Evolutionary conservation across 2,113 vertebrate genomes (phyloP), one percentile per base, ranked within the genome.

Genomic region (Sclerurus mexicanus): DNA sequence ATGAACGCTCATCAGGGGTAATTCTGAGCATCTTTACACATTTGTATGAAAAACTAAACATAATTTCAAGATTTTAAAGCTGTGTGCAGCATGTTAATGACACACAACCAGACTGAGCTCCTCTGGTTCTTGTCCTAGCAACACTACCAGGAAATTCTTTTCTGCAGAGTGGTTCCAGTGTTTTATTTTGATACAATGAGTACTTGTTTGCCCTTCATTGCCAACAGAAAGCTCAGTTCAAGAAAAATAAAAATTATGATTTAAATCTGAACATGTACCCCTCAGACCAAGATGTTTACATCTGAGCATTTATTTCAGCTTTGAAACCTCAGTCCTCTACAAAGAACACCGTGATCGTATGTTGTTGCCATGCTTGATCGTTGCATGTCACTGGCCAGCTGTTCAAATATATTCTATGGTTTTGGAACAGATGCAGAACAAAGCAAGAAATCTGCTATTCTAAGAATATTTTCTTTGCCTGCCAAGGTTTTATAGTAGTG

Each of bases 361-460:
- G 88, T 72, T 90, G 15, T n/a, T 95, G 79, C 72, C 55, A 27
- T 72, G 62, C 92, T 83, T 90, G 92, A 77, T 80, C 46, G 23
- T 84, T 81, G 56, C 35, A 56, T 53, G 68, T 59, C 92, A 72
- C 79, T 72, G 73, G 64, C 92, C 93, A 96, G 96, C 95, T 97
- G 93, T 95, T 95, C 79, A 96, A 94, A 97, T 90, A 90, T 49
- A 24, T 56, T 77, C 72, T 40, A 86, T 30, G 23, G 35, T 19
- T 95, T 93, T 93, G 90, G 90, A 96, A 84, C 85, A 95, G 80
- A 96, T 71, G 53, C 49, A 86, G 88, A 91, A 92, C 82, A 90
- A 95, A 94, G 47, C 60, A 92, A 91, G 72, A 88, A 93, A 94
- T 80, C 83, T 84, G 88, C 90, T 96, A 60, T 92, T 96, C 92